Conservation (phyloP, 2,888 invertebrate species). For the Erebia aethiops region DNA sequence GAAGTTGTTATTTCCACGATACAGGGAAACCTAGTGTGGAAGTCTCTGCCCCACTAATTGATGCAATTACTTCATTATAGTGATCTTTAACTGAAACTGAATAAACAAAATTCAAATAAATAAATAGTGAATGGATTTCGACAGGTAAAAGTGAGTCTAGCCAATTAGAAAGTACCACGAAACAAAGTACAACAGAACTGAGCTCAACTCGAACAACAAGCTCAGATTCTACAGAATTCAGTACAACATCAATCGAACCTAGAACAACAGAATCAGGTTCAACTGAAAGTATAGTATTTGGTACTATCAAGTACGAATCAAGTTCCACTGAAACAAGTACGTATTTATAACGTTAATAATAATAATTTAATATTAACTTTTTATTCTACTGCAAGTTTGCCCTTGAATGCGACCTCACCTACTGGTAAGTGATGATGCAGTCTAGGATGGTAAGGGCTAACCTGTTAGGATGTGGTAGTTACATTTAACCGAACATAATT, state of each 20-base stretch:
- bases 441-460: too few species aligned
- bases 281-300: conserved; percentile 27
- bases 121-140: neutral
- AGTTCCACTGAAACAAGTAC: conserved; percentile 37
- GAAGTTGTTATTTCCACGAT: neutral
- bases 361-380: too few species aligned
- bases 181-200: conserved; percentile 13
- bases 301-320: conserved; percentile 20
- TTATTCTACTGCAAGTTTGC: too few species aligned
- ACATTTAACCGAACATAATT: too few species aligned
- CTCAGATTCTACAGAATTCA: conserved; percentile 3
- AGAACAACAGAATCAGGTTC: conserved; percentile 15
- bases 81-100: neutral
- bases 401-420: too few species aligned
- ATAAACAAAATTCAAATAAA: neutral
- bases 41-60: too few species aligned
- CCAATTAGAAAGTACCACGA: conserved; percentile 14
- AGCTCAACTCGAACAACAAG: neutral
- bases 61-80: too few species aligned
- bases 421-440: too few species aligned
- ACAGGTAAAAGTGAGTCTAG: conserved; percentile 14
- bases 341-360: conserved; percentile 2
- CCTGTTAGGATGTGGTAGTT: too few species aligned
- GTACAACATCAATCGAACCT: conserved; percentile 28
- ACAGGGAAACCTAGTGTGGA: too few species aligned